Evolutionary conservation across 2,113 vertebrate species (phyloP), one percentile per base, ranked within the genome.

Genomic region (Dendropsophus ebraccatus): DNA sequence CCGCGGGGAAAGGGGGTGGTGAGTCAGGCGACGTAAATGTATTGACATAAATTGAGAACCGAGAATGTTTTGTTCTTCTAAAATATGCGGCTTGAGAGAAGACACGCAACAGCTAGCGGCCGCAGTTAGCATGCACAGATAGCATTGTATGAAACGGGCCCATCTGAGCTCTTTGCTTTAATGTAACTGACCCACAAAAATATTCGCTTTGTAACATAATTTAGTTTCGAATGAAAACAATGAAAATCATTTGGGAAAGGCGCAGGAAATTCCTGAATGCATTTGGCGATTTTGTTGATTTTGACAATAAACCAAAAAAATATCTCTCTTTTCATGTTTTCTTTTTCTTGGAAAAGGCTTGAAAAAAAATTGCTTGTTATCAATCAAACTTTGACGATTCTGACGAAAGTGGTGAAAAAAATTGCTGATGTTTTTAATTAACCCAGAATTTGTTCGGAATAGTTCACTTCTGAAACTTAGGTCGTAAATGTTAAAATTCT

Each of bases 261-360:
- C 83, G 89, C 78, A 90, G 90, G 86, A 92, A 92, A 93, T 92
- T 91, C 90, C 88, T 90, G 56, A 65, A 89, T 88, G 86, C 41
- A 83, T 82, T 76, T 86, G 65, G 62, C 87, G 83, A 91, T 89
- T 90, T 91, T 91, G 82, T 92, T 91, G 85, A 85, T 75, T 88
- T 89, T 91, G 62, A 86, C 90, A 83, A 91, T 87, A 78, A 35
- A 65, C 23, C 74, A 41, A 83, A 73, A 16, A 52, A 47, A 88
- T 88, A 77, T 60, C 50, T 60, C 56, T 67, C 50, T 65, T 65
- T 25, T 65, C 17, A 11, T 30, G 0, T 81, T 88, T 75, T 87
- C 81, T 89, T 90, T 89, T 87, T 87, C 81, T 92, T 92, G 87
- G 89, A 89, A 84, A 85, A 89, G 28, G 65, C 87, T 23, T 41